Base-by-base conservation (phyloP, 2,113 vertebrate species). In the Pandion haliaetus region DNA sequence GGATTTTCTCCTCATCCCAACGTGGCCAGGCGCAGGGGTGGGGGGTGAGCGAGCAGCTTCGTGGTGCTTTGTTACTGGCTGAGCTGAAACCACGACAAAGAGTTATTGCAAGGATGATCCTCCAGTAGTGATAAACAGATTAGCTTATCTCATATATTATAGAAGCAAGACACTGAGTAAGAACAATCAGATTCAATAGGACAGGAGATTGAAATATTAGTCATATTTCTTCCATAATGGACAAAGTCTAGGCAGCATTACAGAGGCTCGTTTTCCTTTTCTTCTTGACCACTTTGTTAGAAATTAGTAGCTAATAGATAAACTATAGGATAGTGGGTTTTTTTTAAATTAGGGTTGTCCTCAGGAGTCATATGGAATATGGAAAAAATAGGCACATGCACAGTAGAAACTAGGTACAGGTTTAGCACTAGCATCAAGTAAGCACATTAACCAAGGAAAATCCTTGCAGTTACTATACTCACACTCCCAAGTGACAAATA, bases 91-190 rank as follows among this genome's bases (percentile, higher is more conserved):
- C n/a, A n/a, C n/a, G n/a, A n/a, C n/a, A n/a, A n/a, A n/a, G n/a
- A 95, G 86, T 83, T 95, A 86, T 86, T 82, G 77, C 86, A 86
- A 74, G 59, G 61, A 69, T 93, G 66, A 74, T 90, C 61, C 66
- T 93, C n/a, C 77, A 83, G 55, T 42, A 69, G 59, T 83, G 90
- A 93, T 86, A 93, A 95, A 93, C 71, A 87, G 82, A 95, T 86
- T 83, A 86, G 44, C n/a, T 82, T 93, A 73, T 93, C 77, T 93
- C 77, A 58, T 86, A 54, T 69, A 74, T 86, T 86, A 79, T 31
- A 63, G 44, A 73, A 93, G 66, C 44, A 73, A 87, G 77, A 54
- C 94, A 93, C 54, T 69, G 82, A 86, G 55, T 86, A 90, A 69
- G 82, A 95, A 65, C 77, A 79, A 82, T 52, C 54, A 69, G 70